Evolutionary conservation across 2,888 invertebrate genomes (phyloP).

Genomic region (Sarcophaga subvicina): DNA sequence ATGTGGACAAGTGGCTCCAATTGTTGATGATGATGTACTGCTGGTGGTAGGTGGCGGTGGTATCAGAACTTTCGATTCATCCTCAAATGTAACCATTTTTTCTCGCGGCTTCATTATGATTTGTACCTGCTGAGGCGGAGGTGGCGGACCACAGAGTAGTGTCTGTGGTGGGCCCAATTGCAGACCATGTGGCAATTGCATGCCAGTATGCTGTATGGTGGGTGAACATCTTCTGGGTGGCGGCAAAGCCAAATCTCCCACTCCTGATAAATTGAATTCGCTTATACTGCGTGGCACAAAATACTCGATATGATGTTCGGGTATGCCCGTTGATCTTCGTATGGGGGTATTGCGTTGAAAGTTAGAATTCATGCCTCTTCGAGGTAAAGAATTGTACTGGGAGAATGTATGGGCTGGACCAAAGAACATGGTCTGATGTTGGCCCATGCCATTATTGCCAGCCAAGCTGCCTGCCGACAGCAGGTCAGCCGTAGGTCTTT

Average conservation of each 20-base stretch:
- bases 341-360: conserved; percentile 87
- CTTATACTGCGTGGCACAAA: conserved; percentile 92
- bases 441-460: conserved; percentile 74
- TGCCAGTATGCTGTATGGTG: conserved; percentile 71
- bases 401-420: conserved; percentile 82
- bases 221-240: conserved; percentile 82
- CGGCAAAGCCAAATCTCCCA: conserved; percentile 84
- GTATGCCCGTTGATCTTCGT: conserved; percentile 84
- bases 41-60: conserved; percentile 66
- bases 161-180: conserved; percentile 79
- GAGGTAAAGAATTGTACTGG: conserved; percentile 84
- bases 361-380: conserved; percentile 78
- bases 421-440: conserved; percentile 80
- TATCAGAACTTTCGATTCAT: conserved; percentile 83
- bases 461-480: conserved; percentile 79
- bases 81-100: conserved; percentile 92
- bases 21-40: conserved; percentile 38
- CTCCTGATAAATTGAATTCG: conserved; percentile 90
- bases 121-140: conserved; percentile 78
- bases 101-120: conserved; percentile 85
- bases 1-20: conserved; percentile 79
- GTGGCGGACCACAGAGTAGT: conserved; percentile 77
- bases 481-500: conserved; percentile 81
- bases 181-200: conserved; percentile 76
- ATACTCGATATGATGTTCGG: conserved; percentile 88